Conservation (phyloP, 2,888 invertebrate genomes). For the Troides helena region DNA sequence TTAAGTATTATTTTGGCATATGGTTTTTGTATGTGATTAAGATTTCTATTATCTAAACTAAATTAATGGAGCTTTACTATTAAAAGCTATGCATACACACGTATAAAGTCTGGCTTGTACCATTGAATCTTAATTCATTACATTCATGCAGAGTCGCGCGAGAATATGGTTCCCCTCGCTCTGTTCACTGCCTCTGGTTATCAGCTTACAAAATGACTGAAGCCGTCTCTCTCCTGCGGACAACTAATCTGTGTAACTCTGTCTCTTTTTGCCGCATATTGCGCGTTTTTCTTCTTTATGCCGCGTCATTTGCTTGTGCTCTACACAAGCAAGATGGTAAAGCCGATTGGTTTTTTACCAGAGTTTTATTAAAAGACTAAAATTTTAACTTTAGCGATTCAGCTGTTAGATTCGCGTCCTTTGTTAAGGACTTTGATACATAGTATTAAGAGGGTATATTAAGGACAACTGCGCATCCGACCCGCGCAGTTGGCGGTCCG, state of each 20-base stretch:
- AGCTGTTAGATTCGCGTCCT: conserved; percentile 69
- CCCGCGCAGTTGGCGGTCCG: conserved; percentile 63
- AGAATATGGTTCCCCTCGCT: conserved; percentile 79
- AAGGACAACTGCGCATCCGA: conserved; percentile 59
- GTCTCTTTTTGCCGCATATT: conserved; percentile 72
- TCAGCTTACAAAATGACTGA: conserved; percentile 78
- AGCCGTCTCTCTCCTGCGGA: conserved; percentile 63
- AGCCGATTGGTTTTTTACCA: conserved; percentile 48
- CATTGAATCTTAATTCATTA: conserved; percentile 79
- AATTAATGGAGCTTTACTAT: conserved; percentile 50
- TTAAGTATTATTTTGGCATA: background rate
- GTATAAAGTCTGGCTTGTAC: conserved; percentile 57
- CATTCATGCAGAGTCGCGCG: conserved; percentile 75
- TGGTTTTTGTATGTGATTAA: background rate
- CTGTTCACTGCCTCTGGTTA: conserved; percentile 75
- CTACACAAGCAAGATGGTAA: conserved; percentile 63
- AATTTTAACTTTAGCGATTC: conserved; percentile 43
- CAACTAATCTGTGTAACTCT: conserved; percentile 60
- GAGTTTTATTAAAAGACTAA: conserved; percentile 35
- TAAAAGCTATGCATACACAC: conserved; percentile 58
- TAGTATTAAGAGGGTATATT: conserved; percentile 53
- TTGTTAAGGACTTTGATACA: conserved; percentile 70
- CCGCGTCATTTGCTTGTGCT: conserved; percentile 75
- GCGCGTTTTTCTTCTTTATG: conserved; percentile 79
- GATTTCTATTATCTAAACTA: conserved; percentile 16